phyloP scores from a whole-genome alignment of 2,113 vertebrate species.

The human (Homo sapiens) region DNA sequence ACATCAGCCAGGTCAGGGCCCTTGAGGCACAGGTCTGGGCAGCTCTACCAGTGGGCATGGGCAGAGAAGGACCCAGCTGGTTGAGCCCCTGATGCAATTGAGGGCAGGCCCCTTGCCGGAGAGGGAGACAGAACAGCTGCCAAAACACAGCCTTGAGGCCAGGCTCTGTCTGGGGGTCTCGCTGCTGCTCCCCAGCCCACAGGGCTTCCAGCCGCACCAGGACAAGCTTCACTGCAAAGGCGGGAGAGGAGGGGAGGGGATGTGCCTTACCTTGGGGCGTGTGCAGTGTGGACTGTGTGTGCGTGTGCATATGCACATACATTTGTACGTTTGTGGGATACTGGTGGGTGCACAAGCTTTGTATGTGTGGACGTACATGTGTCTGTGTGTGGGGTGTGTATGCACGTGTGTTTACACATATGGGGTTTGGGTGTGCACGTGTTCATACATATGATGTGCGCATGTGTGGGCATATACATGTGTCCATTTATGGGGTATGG shows the following conservation, averaged over 20 bases:
- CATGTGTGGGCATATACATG: too few species aligned
- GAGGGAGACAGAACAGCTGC: not conserved
- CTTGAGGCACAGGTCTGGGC: not conserved
- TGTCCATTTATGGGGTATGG: too few species aligned
- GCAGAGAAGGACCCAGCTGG: not conserved
- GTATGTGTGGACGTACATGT: not conserved
- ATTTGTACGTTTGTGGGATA: not conserved
- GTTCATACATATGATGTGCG: too few species aligned
- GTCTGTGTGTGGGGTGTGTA: not conserved
- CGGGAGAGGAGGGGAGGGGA: rapidly evolving
- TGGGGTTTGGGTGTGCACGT: not conserved
- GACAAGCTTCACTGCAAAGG: not conserved
- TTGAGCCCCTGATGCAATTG: not conserved
- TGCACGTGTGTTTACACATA: not conserved
- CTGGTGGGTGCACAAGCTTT: too few species aligned
- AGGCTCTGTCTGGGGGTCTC: rapidly evolving
- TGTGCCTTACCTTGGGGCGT: not conserved
- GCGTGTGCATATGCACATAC: not conserved
- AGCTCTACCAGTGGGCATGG: not conserved
- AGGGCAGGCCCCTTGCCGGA: rapidly evolving
- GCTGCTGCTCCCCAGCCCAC: rapidly evolving
- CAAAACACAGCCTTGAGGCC: not conserved
- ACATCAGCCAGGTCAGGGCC: not conserved
- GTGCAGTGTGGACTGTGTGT: not conserved
- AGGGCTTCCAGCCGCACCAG: not conserved